Base-by-base conservation (phyloP, 2,888 invertebrate genomes). In the Xestobium rufovillosum region DNA sequence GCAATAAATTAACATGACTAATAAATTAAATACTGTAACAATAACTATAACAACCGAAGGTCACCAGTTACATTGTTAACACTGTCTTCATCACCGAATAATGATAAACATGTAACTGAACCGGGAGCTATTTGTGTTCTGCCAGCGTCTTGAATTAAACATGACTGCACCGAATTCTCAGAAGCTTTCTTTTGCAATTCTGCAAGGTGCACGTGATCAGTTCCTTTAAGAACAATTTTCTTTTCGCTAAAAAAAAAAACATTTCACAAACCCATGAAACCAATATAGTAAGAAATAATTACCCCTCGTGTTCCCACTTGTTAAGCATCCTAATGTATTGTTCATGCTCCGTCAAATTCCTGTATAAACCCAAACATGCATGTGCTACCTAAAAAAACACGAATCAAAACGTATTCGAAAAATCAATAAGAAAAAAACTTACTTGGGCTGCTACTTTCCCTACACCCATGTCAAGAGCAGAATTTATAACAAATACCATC, bases 401-500 rank as follows among this genome's bases (percentile, higher is more conserved):
- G 15, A 43, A 14, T 26, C 23, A 23, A 34, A 25, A 11, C 6
- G 10, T 9, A 9, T 11, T 26, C 9, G 10, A 26, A 14, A 26
- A 36, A 27, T 10, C 27, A 6, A 9, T 6, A 9, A 6, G 33
- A 9, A 27, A 6, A 23, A 10, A 36, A 17, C 65, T 69, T 44
- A 70, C 71, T 60, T 75, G 75, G 25, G 74, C 70, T 12, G 73
- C 72, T 25, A 73, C 59, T 58, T 79, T 79, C 2, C 78, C 79
- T 15, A 69, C 59, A 1, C 76, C 74, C 78, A 79, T 79, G 44
- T 70, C 67, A 32, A 79, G 58, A 14, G 69, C 68, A 27, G 62
- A 59, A 57, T 79, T 79, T 3, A 78, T 73, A 15, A 78, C 71
- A 58, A 78, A 73, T 13, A 75, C 73, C 78, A 78, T 78, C 63